phyloP scores from a whole-genome alignment of 2,113 vertebrate species.

The Hemicordylus capensis region DNA sequence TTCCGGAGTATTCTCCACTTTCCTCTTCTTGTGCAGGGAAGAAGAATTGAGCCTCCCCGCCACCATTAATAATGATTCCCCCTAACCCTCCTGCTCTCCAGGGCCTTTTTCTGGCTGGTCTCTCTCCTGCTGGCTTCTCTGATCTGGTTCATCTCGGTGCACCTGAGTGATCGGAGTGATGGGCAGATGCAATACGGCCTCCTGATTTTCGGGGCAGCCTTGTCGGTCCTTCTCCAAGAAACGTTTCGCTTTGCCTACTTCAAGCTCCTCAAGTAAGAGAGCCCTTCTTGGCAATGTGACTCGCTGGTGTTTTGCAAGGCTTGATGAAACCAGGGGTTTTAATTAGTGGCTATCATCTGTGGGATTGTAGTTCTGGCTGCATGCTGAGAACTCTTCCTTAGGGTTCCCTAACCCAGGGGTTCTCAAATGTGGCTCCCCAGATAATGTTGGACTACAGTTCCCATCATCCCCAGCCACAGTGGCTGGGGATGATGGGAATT shows the following conservation, averaged over 20 bases:
- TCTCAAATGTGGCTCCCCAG: no score
- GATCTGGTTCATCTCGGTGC: constrained; percentile 75
- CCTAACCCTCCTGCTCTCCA: constrained; percentile 11
- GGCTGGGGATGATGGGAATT: no score
- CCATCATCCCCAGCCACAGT: no score
- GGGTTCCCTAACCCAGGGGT: no score
- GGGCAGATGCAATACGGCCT: constrained; percentile 72
- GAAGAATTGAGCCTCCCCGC: no score
- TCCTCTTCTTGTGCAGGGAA: no score
- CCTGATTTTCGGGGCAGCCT: constrained; percentile 73
- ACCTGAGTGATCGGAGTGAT: constrained; percentile 69
- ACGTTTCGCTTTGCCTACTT: constrained; percentile 77
- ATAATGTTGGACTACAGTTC: no score
- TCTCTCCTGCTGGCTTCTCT: constrained; percentile 77
- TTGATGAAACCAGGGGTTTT: neutral
- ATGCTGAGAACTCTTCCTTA: no score
- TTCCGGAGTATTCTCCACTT: no score
- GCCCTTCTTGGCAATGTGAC: rapidly evolving
- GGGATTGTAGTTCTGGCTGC: no score
- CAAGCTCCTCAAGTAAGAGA: constrained; percentile 79
- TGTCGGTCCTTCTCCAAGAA: constrained; percentile 81
- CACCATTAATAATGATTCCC: neutral
- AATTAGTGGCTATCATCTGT: no score
- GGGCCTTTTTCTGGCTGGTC: constrained; percentile 81
- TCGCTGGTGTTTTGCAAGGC: rapidly evolving